Conservation (phyloP, 2,888 invertebrate species). For the Malacosoma neustria region DNA sequence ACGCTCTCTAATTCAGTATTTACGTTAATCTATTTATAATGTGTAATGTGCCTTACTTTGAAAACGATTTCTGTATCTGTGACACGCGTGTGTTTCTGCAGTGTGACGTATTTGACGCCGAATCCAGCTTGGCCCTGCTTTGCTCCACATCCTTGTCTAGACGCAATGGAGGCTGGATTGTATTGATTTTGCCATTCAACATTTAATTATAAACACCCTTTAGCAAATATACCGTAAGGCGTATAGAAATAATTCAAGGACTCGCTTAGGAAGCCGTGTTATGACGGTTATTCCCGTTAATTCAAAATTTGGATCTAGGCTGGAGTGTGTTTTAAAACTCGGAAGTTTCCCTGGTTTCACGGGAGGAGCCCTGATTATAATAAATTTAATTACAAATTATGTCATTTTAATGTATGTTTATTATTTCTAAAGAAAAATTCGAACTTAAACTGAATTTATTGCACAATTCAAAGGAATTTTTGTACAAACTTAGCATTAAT, state of each 20-base stretch:
- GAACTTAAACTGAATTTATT: too few species aligned
- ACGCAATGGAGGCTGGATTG: not conserved
- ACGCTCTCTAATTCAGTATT: conserved; percentile 7
- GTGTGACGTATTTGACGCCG: not conserved
- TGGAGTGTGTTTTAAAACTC: too few species aligned
- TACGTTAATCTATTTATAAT: conserved; percentile 3
- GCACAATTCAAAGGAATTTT: too few species aligned
- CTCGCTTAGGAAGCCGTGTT: not conserved
- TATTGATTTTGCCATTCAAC: not conserved
- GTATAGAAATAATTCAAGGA: not conserved
- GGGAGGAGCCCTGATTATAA: too few species aligned
- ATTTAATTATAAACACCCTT: not conserved
- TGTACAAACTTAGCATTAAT: too few species aligned
- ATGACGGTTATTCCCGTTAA: not conserved
- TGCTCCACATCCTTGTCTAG: not conserved
- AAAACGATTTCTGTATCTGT: conserved; percentile 2
- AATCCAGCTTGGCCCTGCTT: not conserved
- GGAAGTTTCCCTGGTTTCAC: too few species aligned
- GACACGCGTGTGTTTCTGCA: not conserved
- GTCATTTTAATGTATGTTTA: too few species aligned
- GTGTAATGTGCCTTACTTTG: conserved; percentile 3
- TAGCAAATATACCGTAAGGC: not conserved
- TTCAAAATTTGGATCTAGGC: not conserved
- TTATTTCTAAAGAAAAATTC: too few species aligned
- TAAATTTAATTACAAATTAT: too few species aligned